phyloP scores from a whole-genome alignment of 92 coral and sea anemone genomes.

The Isaurus tuberculatus region DNA sequence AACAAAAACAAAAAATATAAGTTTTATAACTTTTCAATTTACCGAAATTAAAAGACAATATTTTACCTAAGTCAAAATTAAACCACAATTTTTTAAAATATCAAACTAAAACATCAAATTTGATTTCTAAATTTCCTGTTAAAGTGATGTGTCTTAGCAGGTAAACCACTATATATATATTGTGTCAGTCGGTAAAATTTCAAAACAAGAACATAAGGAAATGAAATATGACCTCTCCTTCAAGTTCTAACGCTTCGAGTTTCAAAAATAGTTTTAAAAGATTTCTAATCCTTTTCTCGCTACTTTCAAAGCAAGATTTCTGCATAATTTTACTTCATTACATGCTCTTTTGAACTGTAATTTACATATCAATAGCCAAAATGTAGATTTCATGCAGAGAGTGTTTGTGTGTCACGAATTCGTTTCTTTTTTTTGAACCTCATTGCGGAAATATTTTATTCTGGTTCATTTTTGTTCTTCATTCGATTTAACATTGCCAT shows the following conservation, averaged over 20 bases:
- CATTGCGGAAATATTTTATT: conserved; percentile 33
- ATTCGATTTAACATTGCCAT: neutral
- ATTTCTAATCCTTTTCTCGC: neutral
- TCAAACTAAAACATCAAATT: too few relatives aligned
- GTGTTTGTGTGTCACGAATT: conserved; percentile 12
- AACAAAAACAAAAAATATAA: too few relatives aligned
- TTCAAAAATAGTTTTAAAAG: neutral
- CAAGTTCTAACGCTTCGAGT: too few relatives aligned
- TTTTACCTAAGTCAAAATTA: too few relatives aligned
- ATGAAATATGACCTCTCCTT: neutral
- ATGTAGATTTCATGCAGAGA: conserved; percentile 2
- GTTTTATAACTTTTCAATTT: too few relatives aligned
- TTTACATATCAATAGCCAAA: conserved; percentile 1
- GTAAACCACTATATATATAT: neutral
- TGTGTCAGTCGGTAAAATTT: neutral
- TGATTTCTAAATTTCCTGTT: neutral
- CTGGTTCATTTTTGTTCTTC: neutral
- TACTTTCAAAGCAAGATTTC: neutral
- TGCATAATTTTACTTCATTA: neutral
- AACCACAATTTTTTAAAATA: too few relatives aligned
- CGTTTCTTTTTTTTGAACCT: conserved; percentile 3
- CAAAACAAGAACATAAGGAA: neutral
- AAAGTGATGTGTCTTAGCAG: neutral
- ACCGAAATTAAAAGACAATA: too few relatives aligned
- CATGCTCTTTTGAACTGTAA: neutral